A percentile compares a stretch with the other conserved stretches of the same genome.
phyloP scores from a whole-genome alignment of 2,888 invertebrate species.

The Fissipunctia ypsillon region DNA sequence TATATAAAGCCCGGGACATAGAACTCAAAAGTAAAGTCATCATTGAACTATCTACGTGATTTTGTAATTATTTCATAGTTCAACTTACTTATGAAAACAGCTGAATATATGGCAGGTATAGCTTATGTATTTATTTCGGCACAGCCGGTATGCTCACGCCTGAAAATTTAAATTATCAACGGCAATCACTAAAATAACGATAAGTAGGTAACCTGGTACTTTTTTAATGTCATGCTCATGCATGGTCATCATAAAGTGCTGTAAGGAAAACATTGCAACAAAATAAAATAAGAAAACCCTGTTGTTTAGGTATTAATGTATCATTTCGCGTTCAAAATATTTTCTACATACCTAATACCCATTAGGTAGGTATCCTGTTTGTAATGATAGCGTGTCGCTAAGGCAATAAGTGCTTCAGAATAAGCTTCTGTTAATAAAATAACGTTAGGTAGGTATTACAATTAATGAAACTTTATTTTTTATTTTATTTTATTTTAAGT shows the following conservation, averaged over 20 bases:
- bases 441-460: not conserved
- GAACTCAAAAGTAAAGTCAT: not conserved
- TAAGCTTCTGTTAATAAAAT: not conserved
- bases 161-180: not conserved
- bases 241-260: not conserved
- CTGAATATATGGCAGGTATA: no score
- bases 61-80: not conserved
- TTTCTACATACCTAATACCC: no score
- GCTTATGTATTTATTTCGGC: no score
- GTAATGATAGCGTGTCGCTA: not conserved
- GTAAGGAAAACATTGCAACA: conserved; percentile 1
- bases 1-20: not conserved
- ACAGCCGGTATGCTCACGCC: not conserved
- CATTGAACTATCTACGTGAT: not conserved
- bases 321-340: not conserved
- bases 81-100: not conserved
- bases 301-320: not conserved
- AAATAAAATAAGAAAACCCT: not conserved
- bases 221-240: not conserved
- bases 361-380: not conserved
- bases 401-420: conserved; percentile 4
- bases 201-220: not conserved
- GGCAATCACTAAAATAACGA: not conserved
- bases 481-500: no score
- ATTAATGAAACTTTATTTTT: not conserved